Conservation (phyloP, 1,140 invertebrate species). For the Steinernema khuongi region DNA sequence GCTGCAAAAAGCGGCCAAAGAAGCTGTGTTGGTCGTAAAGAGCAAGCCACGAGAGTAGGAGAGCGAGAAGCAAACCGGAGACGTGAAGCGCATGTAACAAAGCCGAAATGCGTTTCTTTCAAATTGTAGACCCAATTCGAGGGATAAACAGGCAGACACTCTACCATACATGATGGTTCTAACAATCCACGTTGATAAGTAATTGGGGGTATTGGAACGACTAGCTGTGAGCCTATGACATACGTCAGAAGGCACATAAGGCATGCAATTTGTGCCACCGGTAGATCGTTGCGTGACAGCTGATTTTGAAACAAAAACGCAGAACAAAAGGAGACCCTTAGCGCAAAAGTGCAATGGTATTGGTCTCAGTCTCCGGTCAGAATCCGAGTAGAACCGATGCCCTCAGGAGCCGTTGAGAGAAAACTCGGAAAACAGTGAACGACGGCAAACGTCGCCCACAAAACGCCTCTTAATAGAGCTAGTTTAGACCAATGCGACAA, state of each 20-base stretch:
- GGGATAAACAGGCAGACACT: neutral
- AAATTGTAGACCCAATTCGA: neutral
- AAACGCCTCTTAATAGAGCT: conserved; percentile 3
- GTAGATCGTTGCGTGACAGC: no score
- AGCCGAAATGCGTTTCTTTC: neutral
- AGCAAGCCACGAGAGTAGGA: no score
- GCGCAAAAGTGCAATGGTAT: no score
- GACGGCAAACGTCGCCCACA: neutral
- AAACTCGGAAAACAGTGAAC: neutral
- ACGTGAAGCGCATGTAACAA: no score
- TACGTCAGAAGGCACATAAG: neutral
- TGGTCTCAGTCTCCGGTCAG: no score
- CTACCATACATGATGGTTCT: neutral
- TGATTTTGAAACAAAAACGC: no score
- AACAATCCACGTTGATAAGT: conserved; percentile 11
- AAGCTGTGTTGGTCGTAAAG: neutral
- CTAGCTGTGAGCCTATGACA: neutral
- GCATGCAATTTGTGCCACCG: neutral
- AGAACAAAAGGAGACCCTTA: no score
- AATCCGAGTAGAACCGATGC: no score
- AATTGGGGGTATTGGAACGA: neutral
- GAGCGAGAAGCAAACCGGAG: no score
- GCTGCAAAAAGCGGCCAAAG: neutral
- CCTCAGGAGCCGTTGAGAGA: neutral
- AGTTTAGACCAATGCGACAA: neutral